Evolutionary conservation across 2,113 vertebrate species (phyloP).

Genomic region (Sciurus niger): DNA sequence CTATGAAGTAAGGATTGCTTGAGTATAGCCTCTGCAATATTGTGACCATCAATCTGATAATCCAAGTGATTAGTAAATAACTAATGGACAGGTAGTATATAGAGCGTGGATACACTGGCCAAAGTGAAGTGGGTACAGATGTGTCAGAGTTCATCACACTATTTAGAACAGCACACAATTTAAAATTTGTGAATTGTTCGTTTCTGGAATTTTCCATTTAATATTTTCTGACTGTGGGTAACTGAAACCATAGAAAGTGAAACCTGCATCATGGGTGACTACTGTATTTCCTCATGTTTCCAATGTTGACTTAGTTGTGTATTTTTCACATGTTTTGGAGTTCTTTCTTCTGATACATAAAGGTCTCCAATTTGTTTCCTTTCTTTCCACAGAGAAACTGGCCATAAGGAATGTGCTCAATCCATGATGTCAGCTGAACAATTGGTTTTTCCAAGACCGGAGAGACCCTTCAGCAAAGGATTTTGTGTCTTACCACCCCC

Average conservation of each 20-base stretch:
- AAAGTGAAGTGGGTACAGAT: background rate
- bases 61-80: background rate
- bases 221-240: background rate
- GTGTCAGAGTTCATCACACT: background rate
- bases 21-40: background rate
- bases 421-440: background rate
- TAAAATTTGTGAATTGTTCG: background rate
- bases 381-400: background rate
- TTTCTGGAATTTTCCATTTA: conserved; percentile 1
- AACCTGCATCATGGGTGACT: background rate
- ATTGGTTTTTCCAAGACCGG: background rate
- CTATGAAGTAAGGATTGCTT: background rate
- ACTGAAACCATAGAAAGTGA: background rate
- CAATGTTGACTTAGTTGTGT: conserved; percentile 13
- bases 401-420: background rate
- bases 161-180: background rate
- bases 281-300: conserved; percentile 20
- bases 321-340: background rate
- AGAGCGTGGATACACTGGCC: background rate
- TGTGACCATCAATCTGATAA: background rate
- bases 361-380: background rate
- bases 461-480: background rate
- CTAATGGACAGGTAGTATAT: background rate
- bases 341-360: background rate
- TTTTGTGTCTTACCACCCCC: background rate